These are phyloP conservation scores for Drosophila borealis DNA, from an alignment of 2,888 invertebrate species.

Conservation along the genomic window DNA sequence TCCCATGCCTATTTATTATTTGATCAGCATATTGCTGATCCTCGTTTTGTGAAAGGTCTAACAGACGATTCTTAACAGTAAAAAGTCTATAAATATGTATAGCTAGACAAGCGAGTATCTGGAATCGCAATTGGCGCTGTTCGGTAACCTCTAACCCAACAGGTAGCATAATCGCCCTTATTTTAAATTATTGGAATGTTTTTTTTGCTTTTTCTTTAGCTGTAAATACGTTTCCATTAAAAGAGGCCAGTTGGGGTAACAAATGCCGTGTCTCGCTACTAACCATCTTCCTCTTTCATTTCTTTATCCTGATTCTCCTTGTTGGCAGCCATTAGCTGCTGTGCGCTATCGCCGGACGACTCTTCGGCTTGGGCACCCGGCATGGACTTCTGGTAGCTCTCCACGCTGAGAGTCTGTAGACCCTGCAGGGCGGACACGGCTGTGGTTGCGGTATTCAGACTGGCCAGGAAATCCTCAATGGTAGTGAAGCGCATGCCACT, in stretches of 20 bases:
- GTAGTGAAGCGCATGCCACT: conserved; percentile 35
- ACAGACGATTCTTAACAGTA: not conserved
- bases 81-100: not conserved
- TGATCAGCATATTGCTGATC: not conserved
- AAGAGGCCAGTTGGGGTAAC: not conserved
- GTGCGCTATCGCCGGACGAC: not conserved
- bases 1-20: not conserved
- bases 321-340: not conserved
- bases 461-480: conserved; percentile 41
- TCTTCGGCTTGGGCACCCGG: not conserved
- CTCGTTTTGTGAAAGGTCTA: too few relatives aligned
- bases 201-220: not conserved
- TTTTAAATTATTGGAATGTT: not conserved
- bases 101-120: not conserved
- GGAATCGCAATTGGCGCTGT: not conserved
- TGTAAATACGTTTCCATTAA: not conserved
- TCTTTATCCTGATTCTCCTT: not conserved
- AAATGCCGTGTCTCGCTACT: not conserved
- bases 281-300: not conserved
- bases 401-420: conserved; percentile 20
- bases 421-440: conserved; percentile 32
- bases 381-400: conserved; percentile 34
- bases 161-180: not conserved
- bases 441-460: conserved; percentile 42
- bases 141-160: not conserved